Base-by-base conservation (phyloP, 2,797 vertebrate genomes). In the Argyrosomus regius region DNA sequence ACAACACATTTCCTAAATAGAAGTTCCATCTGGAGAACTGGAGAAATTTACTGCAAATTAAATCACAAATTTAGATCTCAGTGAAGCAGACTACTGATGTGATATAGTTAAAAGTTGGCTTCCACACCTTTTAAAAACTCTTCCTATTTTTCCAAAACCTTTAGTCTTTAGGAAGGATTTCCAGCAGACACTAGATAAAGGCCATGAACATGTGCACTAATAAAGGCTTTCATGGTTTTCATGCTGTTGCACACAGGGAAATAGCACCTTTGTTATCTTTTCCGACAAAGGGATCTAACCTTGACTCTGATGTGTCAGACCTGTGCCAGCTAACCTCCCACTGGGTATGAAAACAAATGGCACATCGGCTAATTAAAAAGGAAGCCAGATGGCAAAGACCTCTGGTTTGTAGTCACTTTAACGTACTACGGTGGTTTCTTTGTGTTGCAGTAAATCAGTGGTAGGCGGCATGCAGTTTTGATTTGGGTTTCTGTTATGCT, bases 351-450 rank as follows among this genome's bases (percentile, higher is more conserved):
- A 86, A 80, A 78, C 66, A 79, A 82, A 80, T 35, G 8, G 61
- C 67, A 65, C 65, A 39, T 52, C 3, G 2, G 72, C 61, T 82
- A 78, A 86, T 87, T 91, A 83, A 72, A 87, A 65, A 64, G 24
- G 59, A 57, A 43, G 26, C 70, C 77, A 83, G 78, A 68, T 70
- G 77, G 69, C 48, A 83, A 68, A 73, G 74, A 80, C 45, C 81
- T 75, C 45, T 79, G 72, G 57, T 68, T 62, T 62, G 39, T 41
- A 43, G 39, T 67, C 35, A 20, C 26, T 76, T 75, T 22, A 73
- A 69, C 20, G 1, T 53, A 50, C 14, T 18, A 5, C 5, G n/a
- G 11, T 16, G 46, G 8, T 48, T 76, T 49, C 12, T 69, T 57
- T n/a, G 31, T 60, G 64, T 20, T 17, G n/a, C 56, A 39, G 39